These are phyloP conservation scores for Fundulus diaphanus DNA, from an alignment of 2,797 vertebrate species.

Conservation along the genomic window DNA sequence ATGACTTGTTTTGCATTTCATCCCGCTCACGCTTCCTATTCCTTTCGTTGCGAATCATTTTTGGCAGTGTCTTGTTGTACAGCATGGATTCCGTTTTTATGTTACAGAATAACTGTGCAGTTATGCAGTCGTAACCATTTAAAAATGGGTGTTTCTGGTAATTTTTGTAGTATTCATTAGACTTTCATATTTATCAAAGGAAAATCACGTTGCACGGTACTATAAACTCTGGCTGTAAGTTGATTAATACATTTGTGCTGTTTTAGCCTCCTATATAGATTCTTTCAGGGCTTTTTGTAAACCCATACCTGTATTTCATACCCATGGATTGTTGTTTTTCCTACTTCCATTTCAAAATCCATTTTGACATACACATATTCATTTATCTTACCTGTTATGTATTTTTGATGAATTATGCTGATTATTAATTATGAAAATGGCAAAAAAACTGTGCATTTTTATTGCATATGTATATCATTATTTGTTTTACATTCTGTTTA, in stretches of 20 bases:
- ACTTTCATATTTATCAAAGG: not conserved
- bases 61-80: conserved; percentile 41
- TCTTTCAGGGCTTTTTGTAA: not conserved
- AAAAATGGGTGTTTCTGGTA: not conserved
- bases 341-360: not conserved
- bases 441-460: not conserved
- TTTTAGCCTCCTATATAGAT: not conserved
- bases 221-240: not conserved
- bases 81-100: conserved; percentile 42
- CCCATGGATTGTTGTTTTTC: not conserved
- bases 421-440: not conserved
- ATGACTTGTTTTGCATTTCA: conserved; percentile 23
- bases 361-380: not conserved
- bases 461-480: not conserved
- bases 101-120: conserved; percentile 28
- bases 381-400: not conserved
- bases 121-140: conserved; percentile 45
- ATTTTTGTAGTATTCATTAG: not conserved
- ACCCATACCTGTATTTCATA: not conserved
- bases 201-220: not conserved
- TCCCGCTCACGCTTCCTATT: conserved; percentile 26
- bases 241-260: not conserved
- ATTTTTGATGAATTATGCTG: no score
- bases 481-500: not conserved
- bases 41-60: conserved; percentile 52